Evolutionary conservation across 1,140 invertebrate species (phyloP).

Genomic region (Drosophila paulistorum): DNA sequence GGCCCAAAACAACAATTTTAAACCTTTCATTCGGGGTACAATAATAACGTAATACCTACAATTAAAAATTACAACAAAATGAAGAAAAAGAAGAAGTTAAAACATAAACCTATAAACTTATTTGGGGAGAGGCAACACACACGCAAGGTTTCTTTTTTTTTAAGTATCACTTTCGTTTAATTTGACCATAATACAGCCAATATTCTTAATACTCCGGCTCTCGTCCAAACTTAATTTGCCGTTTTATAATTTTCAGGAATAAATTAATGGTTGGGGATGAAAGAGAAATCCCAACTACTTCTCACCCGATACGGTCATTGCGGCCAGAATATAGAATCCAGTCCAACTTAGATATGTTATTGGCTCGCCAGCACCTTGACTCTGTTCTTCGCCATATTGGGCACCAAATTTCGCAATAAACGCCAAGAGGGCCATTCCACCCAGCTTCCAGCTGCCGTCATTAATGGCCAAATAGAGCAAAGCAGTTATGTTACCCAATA

Average conservation of each 20-base stretch:
- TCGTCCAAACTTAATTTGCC: conserved; percentile 23
- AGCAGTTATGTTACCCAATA: conserved; percentile 71
- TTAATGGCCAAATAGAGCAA: conserved; percentile 66
- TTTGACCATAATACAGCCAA: conserved; percentile 2
- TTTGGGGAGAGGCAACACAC: too few species aligned
- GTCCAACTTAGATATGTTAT: conserved; percentile 53
- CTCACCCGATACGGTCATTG: conserved; percentile 32
- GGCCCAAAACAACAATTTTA: conserved; percentile 18
- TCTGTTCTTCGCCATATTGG: conserved; percentile 22
- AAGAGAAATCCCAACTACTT: conserved; percentile 12
- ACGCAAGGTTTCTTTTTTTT: too few species aligned
- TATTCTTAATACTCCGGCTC: conserved; percentile 23
- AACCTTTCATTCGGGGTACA: neutral
- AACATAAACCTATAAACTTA: neutral
- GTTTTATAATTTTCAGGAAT: neutral
- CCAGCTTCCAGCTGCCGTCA: conserved; percentile 52
- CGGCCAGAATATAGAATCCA: conserved; percentile 49
- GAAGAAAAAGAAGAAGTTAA: neutral
- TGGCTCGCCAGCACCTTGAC: conserved; percentile 22
- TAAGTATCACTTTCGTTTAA: neutral
- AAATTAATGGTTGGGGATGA: neutral
- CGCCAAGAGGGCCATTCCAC: conserved; percentile 67
- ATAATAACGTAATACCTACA: conserved; percentile 3
- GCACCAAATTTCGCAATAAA: conserved; percentile 67
- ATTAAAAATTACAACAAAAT: conserved; percentile 1